Percentiles rank a stretch among this genome's conserved stretches.
Evolutionary conservation across 2,888 invertebrate species (phyloP).

Genomic region (Eupeodes latifasciatus): DNA sequence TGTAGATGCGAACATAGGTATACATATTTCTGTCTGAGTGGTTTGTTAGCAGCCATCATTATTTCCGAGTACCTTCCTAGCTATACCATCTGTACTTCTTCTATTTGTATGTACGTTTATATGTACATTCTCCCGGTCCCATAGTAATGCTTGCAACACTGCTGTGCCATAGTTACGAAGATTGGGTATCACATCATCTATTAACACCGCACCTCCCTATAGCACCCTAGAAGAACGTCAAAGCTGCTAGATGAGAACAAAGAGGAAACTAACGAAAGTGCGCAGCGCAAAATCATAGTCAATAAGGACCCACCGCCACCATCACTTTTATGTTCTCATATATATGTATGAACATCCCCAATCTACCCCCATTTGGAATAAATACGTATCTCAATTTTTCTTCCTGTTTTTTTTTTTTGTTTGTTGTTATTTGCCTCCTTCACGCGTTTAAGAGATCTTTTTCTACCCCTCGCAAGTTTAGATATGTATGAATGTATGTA

Average conservation of each 20-base stretch:
- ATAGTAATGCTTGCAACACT: slow-evolving; percentile 52
- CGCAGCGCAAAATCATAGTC: slow-evolving; percentile 70
- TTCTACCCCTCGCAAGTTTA: slow-evolving; percentile 4
- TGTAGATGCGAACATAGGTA: slow-evolving; percentile 21
- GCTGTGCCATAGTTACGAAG: slow-evolving; percentile 67
- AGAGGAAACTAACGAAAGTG: slow-evolving; percentile 65
- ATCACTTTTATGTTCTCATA: not conserved
- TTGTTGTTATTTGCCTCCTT: slow-evolving; percentile 31
- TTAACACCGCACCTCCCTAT: slow-evolving; percentile 12
- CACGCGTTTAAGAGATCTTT: slow-evolving; percentile 52
- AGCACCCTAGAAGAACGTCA: not conserved
- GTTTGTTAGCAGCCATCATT: slow-evolving; percentile 76
- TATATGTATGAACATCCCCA: slow-evolving; percentile 54
- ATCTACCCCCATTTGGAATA: slow-evolving; percentile 48
- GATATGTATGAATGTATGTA: not conserved
- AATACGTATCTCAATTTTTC: slow-evolving; percentile 48
- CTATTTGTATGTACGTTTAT: not conserved
- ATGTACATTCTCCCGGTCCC: not conserved
- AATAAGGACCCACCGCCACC: slow-evolving; percentile 49
- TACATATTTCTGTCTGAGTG: slow-evolving; percentile 65
- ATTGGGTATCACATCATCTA: slow-evolving; percentile 70
- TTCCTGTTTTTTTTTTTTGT: slow-evolving; percentile 13
- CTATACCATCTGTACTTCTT: slow-evolving; percentile 28
- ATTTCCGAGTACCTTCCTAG: slow-evolving; percentile 68
- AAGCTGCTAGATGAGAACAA: slow-evolving; percentile 27